Base-by-base conservation (phyloP, 1,140 invertebrate genomes). In the Wiebesia pumilae region DNA sequence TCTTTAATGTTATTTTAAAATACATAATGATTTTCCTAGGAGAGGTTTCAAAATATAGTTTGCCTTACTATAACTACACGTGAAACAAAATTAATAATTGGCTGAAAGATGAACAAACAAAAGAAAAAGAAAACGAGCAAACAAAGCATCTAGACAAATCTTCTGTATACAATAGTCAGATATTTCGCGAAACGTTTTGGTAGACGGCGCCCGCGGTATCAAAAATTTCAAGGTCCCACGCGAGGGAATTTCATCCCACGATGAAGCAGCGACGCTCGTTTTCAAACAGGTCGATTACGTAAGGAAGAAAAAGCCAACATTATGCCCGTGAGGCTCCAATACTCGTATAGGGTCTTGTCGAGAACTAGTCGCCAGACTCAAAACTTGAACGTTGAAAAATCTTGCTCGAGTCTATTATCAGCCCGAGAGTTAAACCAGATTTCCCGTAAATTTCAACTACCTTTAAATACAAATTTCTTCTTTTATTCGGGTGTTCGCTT, bases 241-340 rank as follows among this genome's bases (percentile, higher is more conserved):
- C 62, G 43, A 86, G 83, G 88, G n/a, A n/a, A n/a, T n/a, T n/a
- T n/a, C n/a, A n/a, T n/a, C n/a, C n/a, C n/a, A n/a, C 43, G 88
- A 83, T 85, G 38, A 78, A 84, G 51, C 51, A 80, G 58, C 73
- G 35, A 40, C 43, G 73, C 87, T 86, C 88, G 77, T 90, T 90
- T 90, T 90, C 87, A 89, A 90, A 90, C 88, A 84, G 80, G 87
- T 90, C 83, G 88, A 91, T 91, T 90, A 89, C 84, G 80, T 90
- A 90, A 90, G 88, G 77, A 73, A 83, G 38, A 87, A 87, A 88
- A 87, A 88, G 43, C 51, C 47, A 69, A 6, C 77, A 47, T 21
- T n/a, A 24, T 38, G 24, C 47, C 27, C 27, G 33, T 47, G 43
- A 54, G 43, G 69, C 33, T 71, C n/a, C 19, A 27, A 62, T 62